Evolutionary conservation across 2,797 vertebrate species (phyloP), one percentile per base, ranked within the genome.

Genomic region (Vespertilio murinus): DNA sequence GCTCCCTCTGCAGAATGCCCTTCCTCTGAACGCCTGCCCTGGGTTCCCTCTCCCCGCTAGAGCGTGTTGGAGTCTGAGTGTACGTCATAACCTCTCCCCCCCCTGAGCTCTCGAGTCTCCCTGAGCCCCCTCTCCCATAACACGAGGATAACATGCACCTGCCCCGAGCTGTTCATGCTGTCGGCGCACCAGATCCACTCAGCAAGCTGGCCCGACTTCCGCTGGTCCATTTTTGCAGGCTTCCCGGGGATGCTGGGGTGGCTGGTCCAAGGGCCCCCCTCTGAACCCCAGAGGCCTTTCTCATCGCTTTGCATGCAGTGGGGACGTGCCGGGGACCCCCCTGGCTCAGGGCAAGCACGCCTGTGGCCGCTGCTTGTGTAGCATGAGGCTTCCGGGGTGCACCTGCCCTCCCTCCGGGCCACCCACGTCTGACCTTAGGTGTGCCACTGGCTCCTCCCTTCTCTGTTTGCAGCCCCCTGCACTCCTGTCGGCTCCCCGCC

Each of bases 51-150:
- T 45, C 16, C 20, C 7, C 12, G 0, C 30, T 22, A 22, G 12
- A 7, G 30, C 38, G 1, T 33, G 6, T 64, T 0, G 14, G 71
- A 47, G 10, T 65, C 40, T 67, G 64, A 17, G 23, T 59, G 74
- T 40, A 11, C 30, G 38, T n/a, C 22, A 3, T 18, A 33, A 22
- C 22, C 61, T 61, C 33, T 42, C 12, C 10, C 9, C 9, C 56
- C 8, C 9, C 47, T 5, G 8, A 80, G 20, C 30, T 40, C 64
- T 9, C 0, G 0, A 0, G 11, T n/a, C 42, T 84, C 67, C 16
- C 59, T 78, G 40, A 14, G 12, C 45, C 38, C 65, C 77, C 35
- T 74, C 25, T 12, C 22, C 12, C 23, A 0, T 7, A 54, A 33
- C 65, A 20, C 13, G 45, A 40, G 73, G 73, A 49, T 20, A 33